Evolutionary conservation across 2,113 vertebrate genomes (phyloP).

Genomic region (Martes martes): DNA sequence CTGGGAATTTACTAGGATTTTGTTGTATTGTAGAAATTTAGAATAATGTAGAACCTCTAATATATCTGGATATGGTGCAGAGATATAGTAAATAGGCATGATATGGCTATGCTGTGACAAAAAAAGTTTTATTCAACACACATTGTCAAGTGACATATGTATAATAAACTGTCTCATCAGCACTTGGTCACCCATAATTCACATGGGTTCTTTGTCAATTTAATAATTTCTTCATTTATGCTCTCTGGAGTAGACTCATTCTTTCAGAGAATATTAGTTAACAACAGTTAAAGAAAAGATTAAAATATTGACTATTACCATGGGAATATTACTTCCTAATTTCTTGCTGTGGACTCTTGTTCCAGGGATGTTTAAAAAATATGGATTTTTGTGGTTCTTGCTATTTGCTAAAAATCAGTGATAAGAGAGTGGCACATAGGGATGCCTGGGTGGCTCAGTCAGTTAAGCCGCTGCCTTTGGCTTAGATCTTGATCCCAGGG

Average conservation of each 20-base stretch:
- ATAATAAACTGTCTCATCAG: not conserved
- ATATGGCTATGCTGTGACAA: not conserved
- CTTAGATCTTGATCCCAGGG: too few species aligned
- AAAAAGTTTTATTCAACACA: not conserved
- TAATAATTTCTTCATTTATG: not conserved
- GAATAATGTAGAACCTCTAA: not conserved
- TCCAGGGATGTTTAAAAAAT: not conserved
- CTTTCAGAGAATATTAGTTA: not conserved
- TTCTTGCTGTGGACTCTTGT: not conserved
- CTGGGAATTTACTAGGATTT: not conserved
- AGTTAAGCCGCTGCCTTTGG: too few species aligned
- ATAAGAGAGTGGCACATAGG: not conserved
- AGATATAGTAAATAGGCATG: not conserved
- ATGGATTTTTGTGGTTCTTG: too few species aligned
- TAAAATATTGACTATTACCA: not conserved
- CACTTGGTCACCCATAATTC: not conserved
- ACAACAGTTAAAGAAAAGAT: not conserved
- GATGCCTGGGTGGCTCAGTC: too few species aligned
- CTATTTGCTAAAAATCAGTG: too few species aligned
- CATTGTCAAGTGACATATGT: not conserved
- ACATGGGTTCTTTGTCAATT: not conserved
- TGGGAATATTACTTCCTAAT: not conserved
- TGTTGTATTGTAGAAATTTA: slow-evolving; percentile 13
- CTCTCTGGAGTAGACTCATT: not conserved
- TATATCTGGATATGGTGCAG: not conserved